Evolutionary conservation across 1,140 invertebrate species (phyloP), one percentile per base, ranked within the genome.

Genomic region (Holotrichia oblita): DNA sequence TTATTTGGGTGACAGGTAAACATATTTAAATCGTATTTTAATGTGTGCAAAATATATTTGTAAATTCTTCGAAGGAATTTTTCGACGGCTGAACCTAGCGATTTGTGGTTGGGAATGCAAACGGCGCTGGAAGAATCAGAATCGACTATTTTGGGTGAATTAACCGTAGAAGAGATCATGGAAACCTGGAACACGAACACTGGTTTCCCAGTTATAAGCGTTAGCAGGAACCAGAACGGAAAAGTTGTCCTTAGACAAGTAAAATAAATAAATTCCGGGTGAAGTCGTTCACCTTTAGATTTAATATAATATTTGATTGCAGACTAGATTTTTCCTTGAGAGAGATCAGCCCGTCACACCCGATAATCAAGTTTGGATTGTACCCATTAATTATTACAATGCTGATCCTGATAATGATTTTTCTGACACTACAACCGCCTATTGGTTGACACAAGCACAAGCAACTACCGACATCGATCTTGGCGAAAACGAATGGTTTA

Each of bases 121-220:
- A 0, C 0, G 34, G 72, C 69, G 8, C 8, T 40, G 0, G 69
- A 17, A 8, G 42, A 69, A 27, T 3, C 4, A 34, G 4, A 27
- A 2, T 10, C 27, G 0, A n/a, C 48, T 40, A 24, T 73, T 10
- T 40, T 78, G 2, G 24, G 34, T 14, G 44, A 74, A 0, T 4
- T 3, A 10, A 78, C 0, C 12, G 24, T 78, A 34, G 12, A 8
- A 0, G 77, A 78, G 0, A 78, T 78, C n/a, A 44, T 78, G 59
- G 20, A 27, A 34, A 78, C 40, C 34, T 78, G 77, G 77, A 42
- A 55, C 34, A 55, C 22, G 3, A 20, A 73, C 17, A 17, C 40
- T 24, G 77, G 77, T 12, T 78, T 74, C 73, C 77, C 77, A 44
- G 34, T 78, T 59, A 42, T 78, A 40, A 55, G 7, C 8, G 44